These are phyloP conservation scores for Rhinichthys osculus DNA, from an alignment of 2,797 vertebrate genomes.

Conservation along the genomic window DNA sequence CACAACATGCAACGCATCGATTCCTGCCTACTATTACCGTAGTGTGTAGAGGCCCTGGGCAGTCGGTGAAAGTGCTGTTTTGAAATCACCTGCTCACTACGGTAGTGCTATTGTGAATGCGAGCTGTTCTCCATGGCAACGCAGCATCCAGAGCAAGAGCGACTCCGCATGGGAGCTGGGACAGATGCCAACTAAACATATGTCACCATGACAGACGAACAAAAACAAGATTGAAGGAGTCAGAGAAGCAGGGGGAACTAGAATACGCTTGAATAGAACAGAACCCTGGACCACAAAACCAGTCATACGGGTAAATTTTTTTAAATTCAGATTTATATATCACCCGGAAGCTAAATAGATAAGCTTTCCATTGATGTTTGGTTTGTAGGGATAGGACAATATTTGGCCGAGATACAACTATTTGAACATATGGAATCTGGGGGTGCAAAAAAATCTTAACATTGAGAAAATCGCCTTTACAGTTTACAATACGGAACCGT, in stretches of 20 bases:
- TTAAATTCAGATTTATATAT: no score
- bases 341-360: no score
- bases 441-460: no score
- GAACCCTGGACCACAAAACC: neutral
- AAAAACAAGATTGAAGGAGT: slow-evolving; percentile 28
- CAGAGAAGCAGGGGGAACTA: slow-evolving; percentile 10
- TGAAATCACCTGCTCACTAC: slow-evolving; percentile 63
- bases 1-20: slow-evolving; percentile 4
- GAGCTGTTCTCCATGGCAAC: slow-evolving; percentile 73
- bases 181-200: slow-evolving; percentile 58
- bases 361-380: no score
- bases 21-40: slow-evolving; percentile 18
- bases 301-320: no score
- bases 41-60: slow-evolving; percentile 29
- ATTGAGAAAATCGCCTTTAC: no score
- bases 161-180: slow-evolving; percentile 62
- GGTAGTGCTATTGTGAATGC: slow-evolving; percentile 57
- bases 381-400: no score
- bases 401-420: no score
- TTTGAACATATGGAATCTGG: no score
- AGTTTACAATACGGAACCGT: no score
- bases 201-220: slow-evolving; percentile 59
- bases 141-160: slow-evolving; percentile 58
- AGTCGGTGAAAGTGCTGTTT: slow-evolving; percentile 46
- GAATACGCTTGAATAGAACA: slow-evolving; percentile 7